Percentiles rank a stretch among this genome's conserved stretches.
Conservation (phyloP, 2,113 vertebrate genomes). For the Vulpes lagopus region DNA sequence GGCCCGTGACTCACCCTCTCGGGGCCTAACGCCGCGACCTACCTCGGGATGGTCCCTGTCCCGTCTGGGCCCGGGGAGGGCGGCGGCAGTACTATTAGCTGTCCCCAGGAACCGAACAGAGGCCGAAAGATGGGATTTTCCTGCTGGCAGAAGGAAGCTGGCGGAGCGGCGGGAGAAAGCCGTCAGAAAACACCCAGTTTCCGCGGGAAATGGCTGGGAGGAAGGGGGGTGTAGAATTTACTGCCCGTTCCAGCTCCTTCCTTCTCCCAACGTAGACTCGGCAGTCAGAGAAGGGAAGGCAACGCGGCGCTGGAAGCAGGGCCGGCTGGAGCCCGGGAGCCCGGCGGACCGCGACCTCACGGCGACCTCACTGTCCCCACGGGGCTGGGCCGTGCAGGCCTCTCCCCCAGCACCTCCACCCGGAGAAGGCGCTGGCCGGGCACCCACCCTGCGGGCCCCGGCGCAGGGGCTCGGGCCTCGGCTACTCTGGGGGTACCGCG, state of each 20-base stretch:
- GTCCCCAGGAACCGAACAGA: background rate
- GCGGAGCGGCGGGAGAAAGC: background rate
- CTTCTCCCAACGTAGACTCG: background rate
- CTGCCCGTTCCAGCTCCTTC: background rate
- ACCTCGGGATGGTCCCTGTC: background rate
- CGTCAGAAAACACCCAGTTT: background rate
- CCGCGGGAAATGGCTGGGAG: background rate
- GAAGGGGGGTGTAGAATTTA: background rate
- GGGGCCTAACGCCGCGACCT: background rate
- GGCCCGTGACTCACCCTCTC: background rate
- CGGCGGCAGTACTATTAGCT: background rate
- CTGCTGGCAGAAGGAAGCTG: background rate
- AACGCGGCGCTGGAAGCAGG: background rate
- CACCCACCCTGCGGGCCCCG: too few species aligned
- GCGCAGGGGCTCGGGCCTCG: too few species aligned
- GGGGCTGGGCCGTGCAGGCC: accelerated
- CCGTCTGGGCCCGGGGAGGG: too few species aligned
- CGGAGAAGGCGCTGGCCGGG: background rate
- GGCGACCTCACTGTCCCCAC: accelerated
- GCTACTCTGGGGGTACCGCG: too few species aligned
- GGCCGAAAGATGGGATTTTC: background rate
- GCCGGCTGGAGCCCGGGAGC: background rate
- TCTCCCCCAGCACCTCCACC: background rate
- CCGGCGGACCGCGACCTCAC: too few species aligned
- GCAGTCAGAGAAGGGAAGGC: background rate